A percentile compares a stretch with the other conserved stretches of the same genome.
phyloP scores from a whole-genome alignment of 2,113 vertebrate genomes.

The Athene noctua region DNA sequence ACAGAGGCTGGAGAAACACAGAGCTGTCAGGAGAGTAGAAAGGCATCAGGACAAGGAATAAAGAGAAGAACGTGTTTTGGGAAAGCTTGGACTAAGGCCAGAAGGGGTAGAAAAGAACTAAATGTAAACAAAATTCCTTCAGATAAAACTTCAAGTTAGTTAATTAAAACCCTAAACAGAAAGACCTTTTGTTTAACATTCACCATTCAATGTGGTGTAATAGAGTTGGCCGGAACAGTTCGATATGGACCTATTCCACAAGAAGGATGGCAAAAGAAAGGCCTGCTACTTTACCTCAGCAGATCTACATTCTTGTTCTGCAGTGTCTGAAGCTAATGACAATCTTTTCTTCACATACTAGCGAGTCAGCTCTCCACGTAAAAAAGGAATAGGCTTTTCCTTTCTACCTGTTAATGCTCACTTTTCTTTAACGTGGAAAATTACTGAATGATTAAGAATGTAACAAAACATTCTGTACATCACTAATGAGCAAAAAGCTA shows the following conservation, averaged over 20 bases:
- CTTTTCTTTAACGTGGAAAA: not conserved
- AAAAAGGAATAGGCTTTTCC: not conserved
- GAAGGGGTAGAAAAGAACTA: not conserved
- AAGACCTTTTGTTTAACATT: not conserved
- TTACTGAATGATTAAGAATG: not conserved
- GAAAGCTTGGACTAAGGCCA: not conserved
- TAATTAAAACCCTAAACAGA: conserved; percentile 2
- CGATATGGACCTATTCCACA: not conserved
- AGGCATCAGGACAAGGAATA: not conserved
- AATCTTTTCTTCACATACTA: not conserved
- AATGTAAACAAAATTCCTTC: not conserved
- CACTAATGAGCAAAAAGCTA: not conserved
- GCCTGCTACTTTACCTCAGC: not conserved
- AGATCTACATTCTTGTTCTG: not conserved
- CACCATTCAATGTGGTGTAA: not conserved
- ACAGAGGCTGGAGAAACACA: not conserved
- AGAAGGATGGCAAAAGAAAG: not conserved
- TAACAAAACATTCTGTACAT: not conserved
- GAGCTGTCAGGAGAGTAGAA: not conserved
- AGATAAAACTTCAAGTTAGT: not conserved
- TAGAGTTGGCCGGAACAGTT: not conserved
- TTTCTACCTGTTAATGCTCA: not conserved
- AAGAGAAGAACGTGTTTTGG: not conserved
- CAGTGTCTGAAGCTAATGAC: not conserved
- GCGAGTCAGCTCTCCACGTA: not conserved